Percentiles rank a stretch among this genome's conserved stretches.
These are phyloP conservation scores for Cecidostiba fungosa DNA, from an alignment of 2,888 invertebrate species.

Conservation along the genomic window DNA sequence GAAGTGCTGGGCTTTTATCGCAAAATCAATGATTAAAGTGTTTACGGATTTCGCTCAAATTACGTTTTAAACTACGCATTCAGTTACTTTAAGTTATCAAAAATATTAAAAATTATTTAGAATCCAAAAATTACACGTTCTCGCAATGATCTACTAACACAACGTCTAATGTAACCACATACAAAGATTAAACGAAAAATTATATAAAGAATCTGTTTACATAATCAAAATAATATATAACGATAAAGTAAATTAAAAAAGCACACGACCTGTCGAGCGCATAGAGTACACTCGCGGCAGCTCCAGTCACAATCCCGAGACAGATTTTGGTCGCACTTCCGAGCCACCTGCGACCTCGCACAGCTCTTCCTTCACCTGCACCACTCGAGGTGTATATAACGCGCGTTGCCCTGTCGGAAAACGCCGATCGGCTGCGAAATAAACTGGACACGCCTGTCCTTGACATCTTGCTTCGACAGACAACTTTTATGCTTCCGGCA, in stretches of 20 bases:
- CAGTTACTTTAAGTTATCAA: too few relatives aligned
- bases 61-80: too few relatives aligned
- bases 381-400: not conserved
- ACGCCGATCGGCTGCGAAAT: not conserved
- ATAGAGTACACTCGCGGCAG: slow-evolving; percentile 3
- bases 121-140: too few relatives aligned
- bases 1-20: too few relatives aligned
- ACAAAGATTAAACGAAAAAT: not conserved
- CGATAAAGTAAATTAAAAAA: not conserved
- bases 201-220: not conserved
- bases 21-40: too few relatives aligned
- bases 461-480: not conserved
- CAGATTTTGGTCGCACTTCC: not conserved
- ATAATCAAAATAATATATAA: not conserved
- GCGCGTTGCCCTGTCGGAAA: not conserved
- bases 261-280: slow-evolving; percentile 25
- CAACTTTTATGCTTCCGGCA: not conserved
- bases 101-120: too few relatives aligned
- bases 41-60: too few relatives aligned
- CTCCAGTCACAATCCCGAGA: not conserved
- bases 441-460: not conserved
- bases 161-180: too few relatives aligned
- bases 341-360: not conserved
- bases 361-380: not conserved
- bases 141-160: too few relatives aligned